phyloP scores from a whole-genome alignment of 2,888 invertebrate species.

The Agonopterix alstromeriana region DNA sequence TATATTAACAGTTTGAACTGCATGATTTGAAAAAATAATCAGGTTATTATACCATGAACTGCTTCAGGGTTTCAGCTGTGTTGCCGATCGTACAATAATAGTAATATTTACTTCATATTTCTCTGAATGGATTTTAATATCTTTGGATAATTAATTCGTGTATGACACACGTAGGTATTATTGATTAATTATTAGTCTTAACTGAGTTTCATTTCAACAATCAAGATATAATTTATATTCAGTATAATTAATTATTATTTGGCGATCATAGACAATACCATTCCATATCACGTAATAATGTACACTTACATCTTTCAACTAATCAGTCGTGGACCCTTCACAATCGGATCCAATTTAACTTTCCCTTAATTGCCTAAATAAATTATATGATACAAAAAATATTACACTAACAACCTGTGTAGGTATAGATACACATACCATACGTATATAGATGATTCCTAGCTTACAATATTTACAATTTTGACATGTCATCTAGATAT shows the following conservation, averaged over 20 bases:
- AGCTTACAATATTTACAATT: constrained; percentile 50
- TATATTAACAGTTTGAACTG: neutral
- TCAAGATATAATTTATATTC: constrained; percentile 35
- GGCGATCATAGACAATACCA: constrained; percentile 71
- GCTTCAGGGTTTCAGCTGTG: neutral
- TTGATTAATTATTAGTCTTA: constrained; percentile 32
- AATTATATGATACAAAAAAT: constrained; percentile 76
- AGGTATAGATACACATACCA: constrained; percentile 52
- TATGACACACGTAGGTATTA: constrained; percentile 20
- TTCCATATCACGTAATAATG: constrained; percentile 66
- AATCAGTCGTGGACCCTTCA: constrained; percentile 71
- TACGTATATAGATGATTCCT: constrained; percentile 46
- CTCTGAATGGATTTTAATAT: constrained; percentile 38
- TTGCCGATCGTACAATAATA: constrained; percentile 16
- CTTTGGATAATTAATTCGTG: constrained; percentile 37
- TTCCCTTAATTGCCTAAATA: constrained; percentile 69
- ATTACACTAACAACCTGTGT: constrained; percentile 60
- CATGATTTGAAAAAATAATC: neutral
- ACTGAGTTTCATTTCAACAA: constrained; percentile 56
- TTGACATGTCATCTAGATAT: constrained; percentile 43
- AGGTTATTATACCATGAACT: neutral
- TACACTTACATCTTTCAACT: constrained; percentile 71
- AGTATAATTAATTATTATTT: constrained; percentile 58
- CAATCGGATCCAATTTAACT: constrained; percentile 66
- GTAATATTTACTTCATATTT: constrained; percentile 28